Evolutionary conservation across 2,113 vertebrate species (phyloP), one percentile per base, ranked within the genome.

Genomic region (Eupsittula cactorum): DNA sequence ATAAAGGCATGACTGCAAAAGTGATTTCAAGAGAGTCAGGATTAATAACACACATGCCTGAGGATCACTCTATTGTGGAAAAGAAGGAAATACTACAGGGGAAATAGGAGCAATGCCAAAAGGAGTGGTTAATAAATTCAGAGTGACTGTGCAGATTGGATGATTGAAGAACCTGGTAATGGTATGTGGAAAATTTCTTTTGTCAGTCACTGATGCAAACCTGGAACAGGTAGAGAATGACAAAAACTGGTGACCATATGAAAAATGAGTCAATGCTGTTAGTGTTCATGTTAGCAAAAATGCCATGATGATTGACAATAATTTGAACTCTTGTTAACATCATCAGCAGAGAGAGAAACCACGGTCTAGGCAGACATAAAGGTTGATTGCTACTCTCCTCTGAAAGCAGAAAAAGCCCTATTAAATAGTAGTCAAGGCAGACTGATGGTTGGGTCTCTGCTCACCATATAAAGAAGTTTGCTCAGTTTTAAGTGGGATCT

Each of bases 261-360:
- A 93, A 83, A 93, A 96, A 95, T 71, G 52, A 96, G 65, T 85
- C 93, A 71, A 69, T 78, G 93, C 64, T 94, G 88, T 86, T 94
- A 90, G 63, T 82, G 88, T 95, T 95, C 95, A 79, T 73, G 92
- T 82, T 94, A 90, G 73, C 4, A 0, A 95, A 95, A 95, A 94
- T 37, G 80, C 68, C 69, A 49, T 17, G 55, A 71, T 92, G 90
- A 95, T 93, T 95, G 95, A 97, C 96, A 96, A 96, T 95, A 95
- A 96, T 96, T 94, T 93, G 73, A 95, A 88, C 88, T 94, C 96
- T 94, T 93, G 83, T 94, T 96, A 96, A 88, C 83, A 76, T 95
- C 90, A 93, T 89, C 93, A 92, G 69, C 77, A 87, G 83, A 92
- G 73, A 88, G 35, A 70, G 65, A 95, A 96, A 73, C 73, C 41